A percentile compares a stretch with the other conserved stretches of the same genome.
These are phyloP conservation scores for Platichthys stellatus DNA, from an alignment of 2,113 vertebrate species.

Conservation along the genomic window DNA sequence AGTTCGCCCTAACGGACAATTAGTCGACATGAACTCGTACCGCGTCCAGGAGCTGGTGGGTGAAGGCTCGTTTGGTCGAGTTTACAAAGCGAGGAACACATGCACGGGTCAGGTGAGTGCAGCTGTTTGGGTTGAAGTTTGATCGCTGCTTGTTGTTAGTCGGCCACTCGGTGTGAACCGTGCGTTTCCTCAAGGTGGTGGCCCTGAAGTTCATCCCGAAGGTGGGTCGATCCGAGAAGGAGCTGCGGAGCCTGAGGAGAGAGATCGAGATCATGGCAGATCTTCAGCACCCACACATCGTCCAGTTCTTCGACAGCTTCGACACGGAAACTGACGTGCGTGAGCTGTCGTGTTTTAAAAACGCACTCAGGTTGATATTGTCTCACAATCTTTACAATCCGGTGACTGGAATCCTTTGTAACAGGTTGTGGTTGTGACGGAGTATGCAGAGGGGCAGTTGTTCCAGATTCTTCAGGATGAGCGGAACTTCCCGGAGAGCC, in stretches of 20 bases:
- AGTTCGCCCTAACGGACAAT: not conserved
- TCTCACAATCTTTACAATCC: not conserved
- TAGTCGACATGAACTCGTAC: conserved; percentile 86
- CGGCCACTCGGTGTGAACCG: not conserved
- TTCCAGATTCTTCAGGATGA: conserved; percentile 97
- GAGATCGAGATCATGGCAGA: conserved; percentile 96
- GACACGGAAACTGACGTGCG: conserved; percentile 90
- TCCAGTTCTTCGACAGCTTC: conserved; percentile 95
- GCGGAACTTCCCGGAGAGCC: conserved; percentile 88
- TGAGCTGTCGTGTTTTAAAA: not conserved
- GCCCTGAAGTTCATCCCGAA: conserved; percentile 98
- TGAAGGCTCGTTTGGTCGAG: conserved; percentile 94
- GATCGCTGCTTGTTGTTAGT: not conserved
- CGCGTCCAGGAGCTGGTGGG: conserved; percentile 92
- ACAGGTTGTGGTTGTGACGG: conserved; percentile 96
- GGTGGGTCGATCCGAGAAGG: conserved; percentile 90
- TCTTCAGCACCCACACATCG: conserved; percentile 92
- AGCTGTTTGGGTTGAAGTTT: not conserved
- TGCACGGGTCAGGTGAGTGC: conserved; percentile 88
- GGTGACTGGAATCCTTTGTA: not conserved
- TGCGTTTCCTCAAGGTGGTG: conserved; percentile 85
- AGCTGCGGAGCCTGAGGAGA: conserved; percentile 88
- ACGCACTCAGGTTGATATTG: not conserved
- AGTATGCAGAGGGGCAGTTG: conserved; percentile 95
- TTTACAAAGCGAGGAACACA: conserved; percentile 91